These are phyloP conservation scores for Meteorus colon DNA, from an alignment of 2,888 invertebrate species.

Conservation along the genomic window DNA sequence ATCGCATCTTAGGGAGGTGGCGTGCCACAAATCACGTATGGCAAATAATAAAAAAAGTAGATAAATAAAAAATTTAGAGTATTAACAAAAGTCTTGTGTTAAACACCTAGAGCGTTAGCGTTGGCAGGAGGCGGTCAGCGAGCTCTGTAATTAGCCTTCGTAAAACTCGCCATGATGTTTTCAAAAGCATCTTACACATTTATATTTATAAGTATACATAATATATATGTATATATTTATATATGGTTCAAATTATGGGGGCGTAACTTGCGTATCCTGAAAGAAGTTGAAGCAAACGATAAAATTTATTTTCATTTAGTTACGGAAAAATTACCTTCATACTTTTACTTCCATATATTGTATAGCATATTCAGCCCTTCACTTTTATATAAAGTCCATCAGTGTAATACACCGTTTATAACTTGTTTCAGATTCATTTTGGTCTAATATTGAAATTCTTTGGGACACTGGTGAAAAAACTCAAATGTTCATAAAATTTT, in stretches of 20 bases:
- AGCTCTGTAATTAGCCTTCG: conserved; percentile 72
- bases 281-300: conserved; percentile 55
- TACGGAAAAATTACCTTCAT: conserved; percentile 65
- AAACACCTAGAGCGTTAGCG: conserved; percentile 62
- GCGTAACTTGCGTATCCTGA: conserved; percentile 34
- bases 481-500: no score
- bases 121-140: conserved; percentile 66
- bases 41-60: conserved; percentile 32
- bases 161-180: conserved; percentile 60
- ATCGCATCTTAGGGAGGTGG: background rate
- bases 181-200: conserved; percentile 13
- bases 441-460: no score
- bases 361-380: background rate
- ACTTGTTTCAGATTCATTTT: conserved; percentile 31
- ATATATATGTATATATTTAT: conserved; percentile 1
- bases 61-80: conserved; percentile 6
- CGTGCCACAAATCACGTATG: conserved; percentile 14
- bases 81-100: conserved; percentile 27
- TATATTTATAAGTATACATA: conserved; percentile 3
- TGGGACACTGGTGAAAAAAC: no score
- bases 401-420: conserved; percentile 41
- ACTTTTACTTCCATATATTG: conserved; percentile 39
- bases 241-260: background rate
- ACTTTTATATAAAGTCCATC: conserved; percentile 11
- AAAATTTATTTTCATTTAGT: conserved; percentile 71